Conservation (phyloP, 2,888 invertebrate genomes). For the Sisyra terminalis region DNA sequence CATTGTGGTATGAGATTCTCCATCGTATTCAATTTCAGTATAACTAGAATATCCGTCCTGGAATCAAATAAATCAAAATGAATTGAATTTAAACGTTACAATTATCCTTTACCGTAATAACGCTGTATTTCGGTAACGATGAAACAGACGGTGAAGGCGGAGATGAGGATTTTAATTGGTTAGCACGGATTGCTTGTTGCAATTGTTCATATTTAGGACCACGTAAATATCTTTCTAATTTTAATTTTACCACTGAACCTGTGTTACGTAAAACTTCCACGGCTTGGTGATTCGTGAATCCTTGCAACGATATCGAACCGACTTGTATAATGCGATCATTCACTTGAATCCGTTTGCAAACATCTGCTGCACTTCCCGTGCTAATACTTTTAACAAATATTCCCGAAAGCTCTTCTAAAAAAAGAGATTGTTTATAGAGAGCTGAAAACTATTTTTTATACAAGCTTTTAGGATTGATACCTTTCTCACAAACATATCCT, state of each 20-base stretch:
- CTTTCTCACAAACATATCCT: constrained; percentile 92
- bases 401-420: constrained; percentile 90
- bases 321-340: constrained; percentile 97
- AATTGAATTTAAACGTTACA: not conserved
- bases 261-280: constrained; percentile 77
- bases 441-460: not conserved
- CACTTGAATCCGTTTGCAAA: constrained; percentile 78
- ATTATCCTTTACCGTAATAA: constrained; percentile 44
- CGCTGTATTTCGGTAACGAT: constrained; percentile 57
- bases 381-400: constrained; percentile 98
- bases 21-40: constrained; percentile 49
- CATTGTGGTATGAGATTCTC: constrained; percentile 44
- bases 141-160: constrained; percentile 54
- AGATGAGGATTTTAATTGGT: constrained; percentile 42
- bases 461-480: constrained; percentile 21
- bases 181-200: constrained; percentile 60
- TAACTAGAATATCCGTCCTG: constrained; percentile 45
- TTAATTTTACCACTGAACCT: constrained; percentile 52
- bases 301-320: constrained; percentile 76
- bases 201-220: constrained; percentile 78
- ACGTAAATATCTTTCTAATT: constrained; percentile 60
- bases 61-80: constrained; percentile 11
- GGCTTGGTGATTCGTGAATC: constrained; percentile 87
- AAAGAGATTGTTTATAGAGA: constrained; percentile 10
- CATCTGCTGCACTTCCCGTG: constrained; percentile 89